Evolutionary conservation across 2,797 vertebrate genomes (phyloP), one percentile per base, ranked within the genome.

Genomic region (Eulemur coronatus): DNA sequence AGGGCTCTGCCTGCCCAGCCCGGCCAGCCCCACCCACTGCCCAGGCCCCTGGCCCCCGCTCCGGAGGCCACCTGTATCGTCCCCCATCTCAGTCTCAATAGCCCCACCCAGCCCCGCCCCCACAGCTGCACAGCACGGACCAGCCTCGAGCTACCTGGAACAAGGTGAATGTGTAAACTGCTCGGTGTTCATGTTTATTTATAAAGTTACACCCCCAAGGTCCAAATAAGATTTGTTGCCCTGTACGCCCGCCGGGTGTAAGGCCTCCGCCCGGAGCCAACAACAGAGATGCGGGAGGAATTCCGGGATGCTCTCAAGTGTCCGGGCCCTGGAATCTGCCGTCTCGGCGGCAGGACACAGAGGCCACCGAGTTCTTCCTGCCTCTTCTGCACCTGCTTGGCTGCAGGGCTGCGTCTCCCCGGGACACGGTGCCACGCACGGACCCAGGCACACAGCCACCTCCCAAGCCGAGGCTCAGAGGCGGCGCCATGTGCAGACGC

Each of bases 161-260:
- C 2, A 7, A 15, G 24, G n/a, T 43, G 7, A n/a, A 18, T 0
- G 12, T 13, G 24, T 17, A n/a, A 20, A 15, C 17, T 33, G 15
- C 12, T 69, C 24, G 1, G 30, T 2, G 24, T 13, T 63, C n/a
- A 1, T 0, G 26, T 97, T 94, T 94, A 95, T 95, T 96, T 91
- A 93, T 22, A 89, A 96, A 97, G 72, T 55, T 12, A 65, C 4
- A 18, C 52, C 81, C 59, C 10, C 8, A 24, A 91, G 73, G 41
- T 73, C 69, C 15, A 1, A 76, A 70, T 33, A 38, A 50, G 20
- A 28, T 3, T 24, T 24, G 50, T 12, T 10, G 22, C 4, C 2
- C 18, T 0, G 1, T 2, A 0, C 9, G 10, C 73, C 10, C 0
- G 1, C 50, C 50, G 2, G 46, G 69, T 2, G 0, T 5, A 17